Evolutionary conservation across 1,140 invertebrate species (phyloP).

Genomic region (Melanaphis sacchari): DNA sequence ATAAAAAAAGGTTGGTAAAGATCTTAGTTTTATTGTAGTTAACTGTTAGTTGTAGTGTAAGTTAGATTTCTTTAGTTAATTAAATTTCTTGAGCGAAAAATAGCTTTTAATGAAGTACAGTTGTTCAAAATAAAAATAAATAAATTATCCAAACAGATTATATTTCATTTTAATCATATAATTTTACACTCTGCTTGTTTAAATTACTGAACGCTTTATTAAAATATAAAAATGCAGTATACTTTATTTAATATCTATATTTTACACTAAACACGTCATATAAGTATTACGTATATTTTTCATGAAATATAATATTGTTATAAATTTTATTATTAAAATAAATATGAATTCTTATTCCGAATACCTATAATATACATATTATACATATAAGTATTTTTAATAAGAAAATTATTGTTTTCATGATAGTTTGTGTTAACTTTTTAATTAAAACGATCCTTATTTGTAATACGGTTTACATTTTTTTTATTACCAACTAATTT

Average conservation of each 20-base stretch:
- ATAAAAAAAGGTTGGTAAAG: not conserved
- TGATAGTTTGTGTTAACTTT: not conserved
- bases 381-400: not conserved
- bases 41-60: not conserved
- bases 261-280: not conserved
- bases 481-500: not conserved
- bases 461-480: not conserved
- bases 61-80: not conserved
- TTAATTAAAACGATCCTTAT: not conserved
- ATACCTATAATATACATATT: not conserved
- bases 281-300: not conserved
- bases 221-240: not conserved
- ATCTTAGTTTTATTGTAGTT: not conserved
- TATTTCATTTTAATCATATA: not conserved
- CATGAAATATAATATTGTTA: not conserved
- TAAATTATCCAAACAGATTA: not conserved
- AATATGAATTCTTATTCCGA: not conserved
- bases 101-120: not conserved
- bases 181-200: not conserved
- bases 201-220: not conserved
- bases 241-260: not conserved
- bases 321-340: too few species aligned
- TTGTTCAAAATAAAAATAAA: not conserved
- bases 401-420: not conserved
- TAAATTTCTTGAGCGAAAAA: not conserved